Base-by-base conservation (phyloP, 2,888 invertebrate genomes). In the Drosophila nigritarsus region DNA sequence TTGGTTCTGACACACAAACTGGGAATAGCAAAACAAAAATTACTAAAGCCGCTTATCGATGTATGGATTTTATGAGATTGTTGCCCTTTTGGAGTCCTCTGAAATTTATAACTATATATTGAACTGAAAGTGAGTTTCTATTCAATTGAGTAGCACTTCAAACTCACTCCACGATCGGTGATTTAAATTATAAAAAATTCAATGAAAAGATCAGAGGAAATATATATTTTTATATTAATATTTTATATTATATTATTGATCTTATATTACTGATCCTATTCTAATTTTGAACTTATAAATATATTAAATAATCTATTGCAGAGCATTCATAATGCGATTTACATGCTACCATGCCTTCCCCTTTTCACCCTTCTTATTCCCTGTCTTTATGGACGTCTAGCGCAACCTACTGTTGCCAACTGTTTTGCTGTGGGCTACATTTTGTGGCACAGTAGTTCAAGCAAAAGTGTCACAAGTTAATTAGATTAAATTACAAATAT, bases 31-130 rank as follows among this genome's bases (percentile, higher is more conserved):
- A 30, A 49, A 38, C 49, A 72, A 83, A 83, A 86, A 90, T 91
- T 91, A 91, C 91, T 91, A 91, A 91, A 91, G 81, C 87, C 67
- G 89, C 85, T 91, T 87, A 89, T 64, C 55, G 64, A 59, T 61
- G 29, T 66, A 61, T 56, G 42, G 42, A n/a, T 36, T 42, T 29
- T 24, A 9, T 7, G 18, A 32, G 49, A 40, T 32, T n/a, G 27
- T 68, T 15, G 2, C 20, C 0, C 1, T 0, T 7, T 4, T 6
- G 1, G n/a, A 11, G 50, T 42, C 11, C 24, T n/a, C 15, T 18
- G 2, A 42, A 9, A 30, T 20, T 0, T 3, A 1, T 9, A 42
- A 11, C 6, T 11, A 18, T n/a, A 0, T 13, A 7, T 5, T 11
- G 0, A 15, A n/a, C 5, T 29, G 1, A 7, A 45, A 45, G 7